A percentile compares a stretch with the other conserved stretches of the same genome.
Conservation (phyloP, 2,797 vertebrate species). For the Vespertilio murinus region DNA sequence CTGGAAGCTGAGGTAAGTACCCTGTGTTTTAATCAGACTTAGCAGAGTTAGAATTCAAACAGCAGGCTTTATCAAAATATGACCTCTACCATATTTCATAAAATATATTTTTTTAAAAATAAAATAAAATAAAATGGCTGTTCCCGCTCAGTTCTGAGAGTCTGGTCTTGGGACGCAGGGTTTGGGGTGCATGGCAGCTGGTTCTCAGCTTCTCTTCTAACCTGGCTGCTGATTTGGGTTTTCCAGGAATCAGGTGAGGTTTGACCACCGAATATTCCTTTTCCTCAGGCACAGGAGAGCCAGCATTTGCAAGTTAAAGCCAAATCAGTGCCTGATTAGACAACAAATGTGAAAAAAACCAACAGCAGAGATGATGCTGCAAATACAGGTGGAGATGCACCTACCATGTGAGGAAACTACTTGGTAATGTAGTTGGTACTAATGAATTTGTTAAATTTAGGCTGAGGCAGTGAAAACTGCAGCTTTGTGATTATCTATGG, state of each 20-base stretch:
- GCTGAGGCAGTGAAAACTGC: neutral
- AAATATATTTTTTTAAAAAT: too few relatives aligned
- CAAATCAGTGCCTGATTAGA: conserved; percentile 50
- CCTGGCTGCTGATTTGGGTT: conserved; percentile 73
- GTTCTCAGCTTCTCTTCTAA: conserved; percentile 74
- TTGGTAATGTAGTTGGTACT: too few relatives aligned
- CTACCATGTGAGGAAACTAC: neutral
- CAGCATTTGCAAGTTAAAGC: conserved; percentile 68
- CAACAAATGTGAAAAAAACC: neutral
- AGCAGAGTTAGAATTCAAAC: too few relatives aligned
- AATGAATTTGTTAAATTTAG: neutral
- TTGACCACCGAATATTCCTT: conserved; percentile 70
- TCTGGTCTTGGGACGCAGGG: conserved; percentile 11
- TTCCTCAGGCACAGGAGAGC: conserved; percentile 60
- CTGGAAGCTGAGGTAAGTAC: too few relatives aligned
- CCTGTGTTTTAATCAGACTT: too few relatives aligned
- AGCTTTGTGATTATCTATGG: neutral
- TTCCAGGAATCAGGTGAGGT: conserved; percentile 75
- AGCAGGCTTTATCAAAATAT: too few relatives aligned
- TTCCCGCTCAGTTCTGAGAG: conserved; percentile 13
- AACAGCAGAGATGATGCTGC: neutral
- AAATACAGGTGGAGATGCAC: neutral
- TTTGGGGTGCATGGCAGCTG: conserved; percentile 67
- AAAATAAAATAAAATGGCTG: neutral
- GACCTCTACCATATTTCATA: too few relatives aligned